Percentiles rank a stretch among this genome's conserved stretches.
Conservation (phyloP, 1,140 invertebrate genomes). For the Polypedilum pembai region DNA sequence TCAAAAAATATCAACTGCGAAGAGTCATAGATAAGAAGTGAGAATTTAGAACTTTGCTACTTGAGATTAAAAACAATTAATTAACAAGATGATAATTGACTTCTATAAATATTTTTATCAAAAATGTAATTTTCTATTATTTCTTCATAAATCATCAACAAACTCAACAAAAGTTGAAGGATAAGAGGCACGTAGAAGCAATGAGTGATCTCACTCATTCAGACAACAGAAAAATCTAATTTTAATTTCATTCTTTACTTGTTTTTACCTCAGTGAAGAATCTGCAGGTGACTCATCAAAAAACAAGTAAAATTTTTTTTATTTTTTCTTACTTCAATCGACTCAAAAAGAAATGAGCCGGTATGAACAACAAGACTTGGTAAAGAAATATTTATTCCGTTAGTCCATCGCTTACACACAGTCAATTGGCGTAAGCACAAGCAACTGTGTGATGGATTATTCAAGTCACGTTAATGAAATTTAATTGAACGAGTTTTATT, state of each 20-base stretch:
- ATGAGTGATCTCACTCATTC: too few relatives aligned
- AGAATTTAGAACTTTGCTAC: too few relatives aligned
- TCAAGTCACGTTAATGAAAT: not conserved
- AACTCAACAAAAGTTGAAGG: too few relatives aligned
- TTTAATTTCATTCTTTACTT: too few relatives aligned
- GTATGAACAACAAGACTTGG: not conserved
- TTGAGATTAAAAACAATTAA: too few relatives aligned
- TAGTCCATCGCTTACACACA: not conserved
- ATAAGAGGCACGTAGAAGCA: too few relatives aligned
- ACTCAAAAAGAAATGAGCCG: not conserved
- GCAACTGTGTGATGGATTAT: not conserved
- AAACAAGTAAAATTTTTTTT: not conserved
- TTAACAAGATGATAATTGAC: too few relatives aligned
- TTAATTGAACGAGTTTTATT: constrained; percentile 19
- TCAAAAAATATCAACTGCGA: not conserved
- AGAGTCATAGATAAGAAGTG: not conserved
- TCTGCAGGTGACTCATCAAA: not conserved
- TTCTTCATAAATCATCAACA: too few relatives aligned
- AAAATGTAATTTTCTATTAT: too few relatives aligned
- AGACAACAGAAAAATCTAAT: too few relatives aligned
- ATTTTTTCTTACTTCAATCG: not conserved
- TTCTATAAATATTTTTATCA: too few relatives aligned
- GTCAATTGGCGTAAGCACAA: constrained; percentile 4
- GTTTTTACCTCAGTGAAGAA: not conserved
- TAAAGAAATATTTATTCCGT: not conserved